A percentile compares a stretch with the other conserved stretches of the same genome.
Evolutionary conservation across 1,140 invertebrate species (phyloP).

Genomic region (Hylaeus anthracinus): DNA sequence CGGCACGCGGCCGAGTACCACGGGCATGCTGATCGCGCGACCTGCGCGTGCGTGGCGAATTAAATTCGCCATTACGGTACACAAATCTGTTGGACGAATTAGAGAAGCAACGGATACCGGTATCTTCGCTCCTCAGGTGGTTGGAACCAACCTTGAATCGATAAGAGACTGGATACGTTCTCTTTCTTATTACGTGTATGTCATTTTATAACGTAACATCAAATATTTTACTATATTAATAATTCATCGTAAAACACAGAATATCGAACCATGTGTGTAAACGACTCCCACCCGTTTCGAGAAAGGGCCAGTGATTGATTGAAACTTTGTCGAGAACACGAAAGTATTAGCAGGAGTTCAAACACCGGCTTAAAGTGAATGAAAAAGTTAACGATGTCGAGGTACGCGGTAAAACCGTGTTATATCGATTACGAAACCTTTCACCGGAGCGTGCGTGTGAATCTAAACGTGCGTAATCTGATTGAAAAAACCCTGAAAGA

Average conservation of each 20-base stretch:
- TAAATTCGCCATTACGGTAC: conserved; percentile 36
- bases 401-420: not conserved
- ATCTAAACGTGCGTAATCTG: conserved; percentile 17
- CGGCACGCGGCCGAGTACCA: no score
- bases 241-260: no score
- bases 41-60: conserved; percentile 19
- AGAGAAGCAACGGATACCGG: not conserved
- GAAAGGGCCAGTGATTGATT: conserved; percentile 33
- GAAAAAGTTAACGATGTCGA: not conserved
- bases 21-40: conserved; percentile 15
- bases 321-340: not conserved
- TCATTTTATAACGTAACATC: no score
- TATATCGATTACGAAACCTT: conserved; percentile 51
- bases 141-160: not conserved
- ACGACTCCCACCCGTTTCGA: conserved; percentile 5
- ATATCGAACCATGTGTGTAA: no score
- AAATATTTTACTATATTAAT: no score
- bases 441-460: conserved; percentile 2
- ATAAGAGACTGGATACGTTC: not conserved
- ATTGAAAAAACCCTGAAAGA: conserved; percentile 40
- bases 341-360: not conserved
- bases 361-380: no score
- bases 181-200: no score
- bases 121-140: not conserved
- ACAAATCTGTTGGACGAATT: conserved; percentile 21